Base-by-base conservation (phyloP, 35 echinoderm and acorn worm species). In the Apostichopus japonicus region DNA sequence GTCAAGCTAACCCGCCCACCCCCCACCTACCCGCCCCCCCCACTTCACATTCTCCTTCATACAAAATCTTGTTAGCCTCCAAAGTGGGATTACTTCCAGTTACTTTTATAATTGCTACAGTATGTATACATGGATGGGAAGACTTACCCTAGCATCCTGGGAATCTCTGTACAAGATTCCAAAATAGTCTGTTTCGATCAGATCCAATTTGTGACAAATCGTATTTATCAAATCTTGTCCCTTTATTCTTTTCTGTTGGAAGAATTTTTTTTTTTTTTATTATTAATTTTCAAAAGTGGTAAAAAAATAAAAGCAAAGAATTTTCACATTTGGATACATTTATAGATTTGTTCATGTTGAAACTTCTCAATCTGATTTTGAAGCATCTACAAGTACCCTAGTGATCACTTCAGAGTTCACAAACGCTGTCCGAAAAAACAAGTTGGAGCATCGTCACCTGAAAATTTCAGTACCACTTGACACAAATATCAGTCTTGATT, bases 141-240 rank as follows among this genome's bases (percentile, higher is more conserved):
- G 33, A 65, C 90, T 91, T 55, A 91, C 90, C 90, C 76, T 91
- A 17, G 90, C 90, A 10, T 91, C 90, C 55, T 91, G 90, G n/a
- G 90, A 78, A 79, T 91, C 90, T 91, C 79, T 91, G 90, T 91
- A 91, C n/a, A 56, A 24, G n/a, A 91, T 6, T 78, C 90, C 90
- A 91, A 91, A 91, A 58, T 91, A 91, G 77, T 91, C 90, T 22
- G 72, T 91, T 55, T 91, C 90, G 53, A 91, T 91, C 33, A 91
- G 90, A 91, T 91, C 90, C 19, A 91, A 25, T 22, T 91, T 51
- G 76, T 91, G 72, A 79, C 90, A 91, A 58, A 91, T 91, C 8
- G n/a, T 14, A 77, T 91, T 58, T 17, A 79, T 91, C 72, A 91
- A 56, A n/a, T 91, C 90, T 53, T 91, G 72, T 52, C 90, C 90